Conservation (phyloP, 2,888 invertebrate genomes). For the Orchesellides sinensis region DNA sequence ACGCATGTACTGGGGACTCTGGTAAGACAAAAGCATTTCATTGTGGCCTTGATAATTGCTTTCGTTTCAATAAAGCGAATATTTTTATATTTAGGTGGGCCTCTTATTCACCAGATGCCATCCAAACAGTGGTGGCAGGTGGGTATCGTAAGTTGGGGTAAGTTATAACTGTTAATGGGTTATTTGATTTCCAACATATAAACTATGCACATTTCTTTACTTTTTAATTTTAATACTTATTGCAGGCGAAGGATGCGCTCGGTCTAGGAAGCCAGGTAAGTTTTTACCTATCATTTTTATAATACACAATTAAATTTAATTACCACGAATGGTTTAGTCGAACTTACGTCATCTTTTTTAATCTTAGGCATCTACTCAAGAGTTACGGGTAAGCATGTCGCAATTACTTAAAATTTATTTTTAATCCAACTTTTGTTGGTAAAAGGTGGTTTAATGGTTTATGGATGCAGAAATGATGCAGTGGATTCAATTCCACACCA, state of each 20-base stretch:
- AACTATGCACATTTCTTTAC: not conserved
- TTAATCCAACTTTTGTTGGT: not conserved
- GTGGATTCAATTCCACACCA: constrained; percentile 63
- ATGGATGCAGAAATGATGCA: constrained; percentile 51
- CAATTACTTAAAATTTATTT: not conserved
- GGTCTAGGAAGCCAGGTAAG: constrained; percentile 51
- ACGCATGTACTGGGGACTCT: constrained; percentile 58
- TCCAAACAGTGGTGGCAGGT: constrained; percentile 68
- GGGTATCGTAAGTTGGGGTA: constrained; percentile 72
- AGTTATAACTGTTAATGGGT: not conserved
- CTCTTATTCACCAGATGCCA: constrained; percentile 31
- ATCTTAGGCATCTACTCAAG: constrained; percentile 63
- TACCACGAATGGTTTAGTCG: not conserved
- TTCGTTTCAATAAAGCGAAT: too few species aligned
- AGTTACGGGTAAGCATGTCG: constrained; percentile 63
- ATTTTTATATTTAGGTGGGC: constrained; percentile 53
- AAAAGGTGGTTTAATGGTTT: not conserved
- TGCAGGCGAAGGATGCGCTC: constrained; percentile 71
- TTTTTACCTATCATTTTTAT: too few species aligned
- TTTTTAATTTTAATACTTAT: not conserved
- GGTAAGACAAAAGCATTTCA: constrained; percentile 46
- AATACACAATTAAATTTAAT: not conserved
- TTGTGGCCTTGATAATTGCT: too few species aligned
- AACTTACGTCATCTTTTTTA: not conserved
- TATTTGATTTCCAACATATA: not conserved